These are phyloP conservation scores for Scaptomyza tumidula DNA, from an alignment of 2,888 invertebrate genomes.

Conservation along the genomic window DNA sequence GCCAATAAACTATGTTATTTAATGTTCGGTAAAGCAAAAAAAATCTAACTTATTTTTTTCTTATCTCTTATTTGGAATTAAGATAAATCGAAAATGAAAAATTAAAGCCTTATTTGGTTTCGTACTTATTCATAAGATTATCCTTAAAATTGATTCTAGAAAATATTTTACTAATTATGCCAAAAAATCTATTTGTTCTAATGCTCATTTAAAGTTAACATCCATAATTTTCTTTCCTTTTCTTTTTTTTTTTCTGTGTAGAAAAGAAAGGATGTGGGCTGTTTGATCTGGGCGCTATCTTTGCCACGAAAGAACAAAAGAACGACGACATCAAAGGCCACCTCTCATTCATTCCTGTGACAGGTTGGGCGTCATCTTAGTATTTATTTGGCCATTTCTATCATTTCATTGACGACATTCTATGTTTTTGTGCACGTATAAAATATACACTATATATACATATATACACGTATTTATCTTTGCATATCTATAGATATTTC, in stretches of 20 bases:
- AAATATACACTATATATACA: slow-evolving; percentile 7
- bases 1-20: too few relatives aligned
- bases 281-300: slow-evolving; percentile 4
- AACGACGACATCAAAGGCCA: slow-evolving; percentile 38
- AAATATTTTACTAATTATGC: too few relatives aligned
- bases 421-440: slow-evolving; percentile 18
- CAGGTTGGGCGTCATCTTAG: slow-evolving; percentile 49
- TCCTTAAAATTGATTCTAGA: too few relatives aligned
- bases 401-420: slow-evolving; percentile 62
- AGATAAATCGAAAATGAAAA: too few relatives aligned
- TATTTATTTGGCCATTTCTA: slow-evolving; percentile 38
- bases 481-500: slow-evolving; percentile 4
- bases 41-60: too few relatives aligned
- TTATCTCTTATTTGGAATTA: too few relatives aligned
- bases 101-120: too few relatives aligned
- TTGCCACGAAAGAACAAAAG: slow-evolving; percentile 29
- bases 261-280: background rate
- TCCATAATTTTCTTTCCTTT: too few relatives aligned
- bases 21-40: too few relatives aligned
- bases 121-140: too few relatives aligned
- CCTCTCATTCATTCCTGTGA: slow-evolving; percentile 32
- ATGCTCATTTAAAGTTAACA: too few relatives aligned
- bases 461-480: slow-evolving; percentile 15
- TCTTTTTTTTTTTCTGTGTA: background rate
- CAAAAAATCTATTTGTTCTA: too few relatives aligned